Evolutionary conservation across 2,797 vertebrate species (phyloP).

Genomic region (Lepilemur ruficaudatus): DNA sequence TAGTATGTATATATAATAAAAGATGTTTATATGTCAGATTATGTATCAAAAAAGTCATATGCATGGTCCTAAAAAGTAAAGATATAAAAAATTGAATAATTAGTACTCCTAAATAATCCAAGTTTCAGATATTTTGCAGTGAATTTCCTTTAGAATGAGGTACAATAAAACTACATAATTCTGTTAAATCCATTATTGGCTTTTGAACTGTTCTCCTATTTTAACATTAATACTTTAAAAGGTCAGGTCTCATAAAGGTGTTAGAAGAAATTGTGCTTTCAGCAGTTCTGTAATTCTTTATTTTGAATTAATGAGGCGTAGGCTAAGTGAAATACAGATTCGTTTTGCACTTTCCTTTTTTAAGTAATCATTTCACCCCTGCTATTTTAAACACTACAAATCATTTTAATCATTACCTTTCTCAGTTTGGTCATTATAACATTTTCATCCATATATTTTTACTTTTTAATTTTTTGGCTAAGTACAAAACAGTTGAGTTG

Average conservation of each 20-base stretch:
- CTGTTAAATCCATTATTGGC: background rate
- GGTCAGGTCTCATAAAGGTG: background rate
- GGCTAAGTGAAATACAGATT: background rate
- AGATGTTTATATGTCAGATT: background rate
- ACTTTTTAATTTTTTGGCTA: background rate
- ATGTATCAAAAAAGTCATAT: background rate
- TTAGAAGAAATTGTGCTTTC: background rate
- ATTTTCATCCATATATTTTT: conserved; percentile 34
- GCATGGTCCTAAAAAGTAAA: background rate
- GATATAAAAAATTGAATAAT: background rate
- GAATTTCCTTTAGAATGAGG: conserved; percentile 20
- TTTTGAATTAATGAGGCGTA: conserved; percentile 15
- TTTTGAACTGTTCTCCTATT: conserved; percentile 27
- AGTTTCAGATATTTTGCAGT: conserved; percentile 37
- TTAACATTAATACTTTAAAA: background rate
- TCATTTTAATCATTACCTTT: conserved; percentile 17
- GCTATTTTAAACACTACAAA: background rate
- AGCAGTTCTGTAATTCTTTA: conserved; percentile 44
- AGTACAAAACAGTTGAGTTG: background rate
- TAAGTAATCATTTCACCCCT: background rate
- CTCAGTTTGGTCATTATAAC: background rate
- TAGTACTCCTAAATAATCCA: background rate
- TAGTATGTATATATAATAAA: background rate
- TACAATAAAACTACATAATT: background rate
- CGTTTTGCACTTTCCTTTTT: background rate